These are phyloP conservation scores for Eueides isabella DNA, from an alignment of 1,140 invertebrate genomes.

Conservation along the genomic window DNA sequence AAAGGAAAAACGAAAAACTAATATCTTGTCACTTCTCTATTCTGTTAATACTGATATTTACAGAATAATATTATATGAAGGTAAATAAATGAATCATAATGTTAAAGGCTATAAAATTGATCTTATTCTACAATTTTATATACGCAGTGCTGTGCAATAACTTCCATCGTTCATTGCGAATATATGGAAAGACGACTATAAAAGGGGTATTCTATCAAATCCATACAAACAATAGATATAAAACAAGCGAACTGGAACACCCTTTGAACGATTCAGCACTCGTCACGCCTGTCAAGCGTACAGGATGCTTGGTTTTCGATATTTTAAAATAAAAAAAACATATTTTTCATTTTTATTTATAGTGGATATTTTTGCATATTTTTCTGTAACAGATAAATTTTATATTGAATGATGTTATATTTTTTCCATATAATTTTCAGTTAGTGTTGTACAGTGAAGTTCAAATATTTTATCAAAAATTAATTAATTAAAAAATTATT, in stretches of 20 bases:
- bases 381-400: too few relatives aligned
- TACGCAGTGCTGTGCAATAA: neutral
- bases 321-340: conserved; percentile 29
- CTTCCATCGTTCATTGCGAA: conserved; percentile 22
- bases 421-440: too few relatives aligned
- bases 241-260: conserved; percentile 74
- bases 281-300: conserved; percentile 59
- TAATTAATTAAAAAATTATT: too few relatives aligned
- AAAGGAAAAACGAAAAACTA: too few relatives aligned
- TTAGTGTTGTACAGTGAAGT: too few relatives aligned
- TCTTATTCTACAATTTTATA: conserved; percentile 1
- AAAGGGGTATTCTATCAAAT: conserved; percentile 66
- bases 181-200: conserved; percentile 38
- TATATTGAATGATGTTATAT: too few relatives aligned
- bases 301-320: conserved; percentile 49
- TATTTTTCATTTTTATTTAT: neutral
- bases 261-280: conserved; percentile 67
- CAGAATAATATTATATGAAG: too few relatives aligned
- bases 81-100: neutral
- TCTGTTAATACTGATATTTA: too few relatives aligned
- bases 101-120: neutral
- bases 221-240: conserved; percentile 76
- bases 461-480: too few relatives aligned
- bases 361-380: neutral
- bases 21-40: too few relatives aligned